These are phyloP conservation scores for Philaenus spumarius DNA, from an alignment of 1,140 invertebrate species.

Conservation along the genomic window DNA sequence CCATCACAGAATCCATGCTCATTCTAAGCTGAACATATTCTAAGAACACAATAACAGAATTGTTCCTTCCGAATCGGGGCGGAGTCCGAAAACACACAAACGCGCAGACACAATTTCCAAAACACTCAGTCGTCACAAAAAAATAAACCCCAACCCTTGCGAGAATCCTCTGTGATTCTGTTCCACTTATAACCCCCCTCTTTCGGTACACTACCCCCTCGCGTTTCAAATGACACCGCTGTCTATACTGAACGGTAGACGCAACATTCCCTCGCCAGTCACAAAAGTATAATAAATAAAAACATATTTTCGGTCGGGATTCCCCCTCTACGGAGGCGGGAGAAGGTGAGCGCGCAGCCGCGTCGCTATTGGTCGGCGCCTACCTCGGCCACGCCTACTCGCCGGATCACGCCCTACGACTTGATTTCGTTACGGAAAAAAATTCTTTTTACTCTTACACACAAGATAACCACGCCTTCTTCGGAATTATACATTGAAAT, in stretches of 20 bases:
- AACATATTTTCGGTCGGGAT: slow-evolving; percentile 38
- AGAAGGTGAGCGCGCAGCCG: slow-evolving; percentile 17
- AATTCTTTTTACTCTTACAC: slow-evolving; percentile 8
- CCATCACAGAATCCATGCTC: slow-evolving; percentile 36
- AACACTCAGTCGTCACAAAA: slow-evolving; percentile 2
- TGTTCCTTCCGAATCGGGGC: slow-evolving; percentile 20
- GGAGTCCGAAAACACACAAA: slow-evolving; percentile 24
- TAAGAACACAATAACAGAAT: slow-evolving; percentile 39
- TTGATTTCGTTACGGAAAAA: background rate
- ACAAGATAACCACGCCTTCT: slow-evolving; percentile 12
- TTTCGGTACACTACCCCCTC: too few species aligned
- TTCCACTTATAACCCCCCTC: too few species aligned
- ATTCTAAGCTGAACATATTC: slow-evolving; percentile 13
- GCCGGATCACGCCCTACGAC: slow-evolving; percentile 21
- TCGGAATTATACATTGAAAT: slow-evolving; percentile 19
- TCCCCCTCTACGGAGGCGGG: slow-evolving; percentile 37
- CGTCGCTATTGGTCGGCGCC: slow-evolving; percentile 27
- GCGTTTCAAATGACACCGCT: too few species aligned
- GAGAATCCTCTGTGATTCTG: too few species aligned
- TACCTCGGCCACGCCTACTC: slow-evolving; percentile 29
- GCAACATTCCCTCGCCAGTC: slow-evolving; percentile 49
- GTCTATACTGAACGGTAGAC: slow-evolving; percentile 16
- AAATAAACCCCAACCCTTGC: too few species aligned
- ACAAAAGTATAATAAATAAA: slow-evolving; percentile 59
- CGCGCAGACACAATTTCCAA: slow-evolving; percentile 31